Base-by-base conservation (phyloP, 2,888 invertebrate genomes). In the Drosophila algonquin region DNA sequence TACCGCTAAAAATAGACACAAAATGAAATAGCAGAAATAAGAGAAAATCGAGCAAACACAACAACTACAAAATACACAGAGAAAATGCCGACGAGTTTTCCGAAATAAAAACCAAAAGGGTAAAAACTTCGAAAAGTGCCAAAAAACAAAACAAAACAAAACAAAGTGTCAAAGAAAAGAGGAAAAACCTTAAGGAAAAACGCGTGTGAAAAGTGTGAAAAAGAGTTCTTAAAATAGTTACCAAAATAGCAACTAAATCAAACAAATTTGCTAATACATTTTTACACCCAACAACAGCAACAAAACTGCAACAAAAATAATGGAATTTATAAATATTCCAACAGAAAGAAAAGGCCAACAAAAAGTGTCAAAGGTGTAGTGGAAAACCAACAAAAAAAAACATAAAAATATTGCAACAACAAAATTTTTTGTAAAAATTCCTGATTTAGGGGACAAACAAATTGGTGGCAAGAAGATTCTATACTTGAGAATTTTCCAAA, bases 111-210 rank as follows among this genome's bases (percentile, higher is more conserved):
- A 74, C 71, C 79, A 73, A 84, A 89, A 87, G 81, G 84, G 81
- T 79, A 87, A 77, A 76, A 87, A 82, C 87, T 80, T 76, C 40
- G 40, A 72, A 70, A 86, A 85, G 87, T 83, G 83, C 80, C 84
- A 82, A 88, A 63, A 79, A 64, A 65, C 59, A 62, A 60, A 55
- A 52, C 76, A 56, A 52, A 40, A 50, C 3, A 27, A 27, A 27
- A 27, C 27, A 27, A 27, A 30, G 6, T 40, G 40, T 40, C 14
- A 53, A 58, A 46, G 61, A 59, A 35, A 53, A 53, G 57, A 76
- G 21, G 57, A 35, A 48, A 63, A 63, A 32, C 73, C 59, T 62
- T 58, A 55, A 8, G 52, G 52, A 47, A 61, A 69, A 60, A 71
- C 73, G 81, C 75, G 82, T 75, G 88, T 85, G 75, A 65, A 30